Conservation (phyloP, 2,888 invertebrate species). For the Parnassius glacialis region DNA sequence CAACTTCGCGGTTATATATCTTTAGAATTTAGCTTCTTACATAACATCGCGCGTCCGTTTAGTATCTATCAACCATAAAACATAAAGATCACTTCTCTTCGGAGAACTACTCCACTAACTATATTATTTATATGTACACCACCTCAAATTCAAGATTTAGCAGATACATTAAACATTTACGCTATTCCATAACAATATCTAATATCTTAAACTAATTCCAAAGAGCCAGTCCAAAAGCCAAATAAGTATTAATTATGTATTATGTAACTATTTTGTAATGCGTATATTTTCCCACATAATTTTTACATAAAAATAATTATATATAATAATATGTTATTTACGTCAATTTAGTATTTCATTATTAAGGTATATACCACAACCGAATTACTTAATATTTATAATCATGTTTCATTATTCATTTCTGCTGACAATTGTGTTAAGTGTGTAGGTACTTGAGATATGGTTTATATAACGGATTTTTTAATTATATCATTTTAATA, state of each 20-base stretch:
- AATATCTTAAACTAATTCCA: conserved; percentile 59
- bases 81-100: conserved; percentile 41
- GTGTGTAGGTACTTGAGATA: conserved; percentile 27
- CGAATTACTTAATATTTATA: conserved; percentile 29
- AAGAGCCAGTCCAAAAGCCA: conserved; percentile 75
- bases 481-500: conserved; percentile 27
- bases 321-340: conserved; percentile 33
- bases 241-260: conserved; percentile 55
- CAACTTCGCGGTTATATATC: conserved; percentile 47
- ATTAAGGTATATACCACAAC: conserved; percentile 34
- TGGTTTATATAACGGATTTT: conserved; percentile 22
- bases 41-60: conserved; percentile 25
- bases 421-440: conserved; percentile 26
- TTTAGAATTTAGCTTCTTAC: conserved; percentile 56
- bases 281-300: conserved; percentile 79
- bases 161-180: conserved; percentile 29
- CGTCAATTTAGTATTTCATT: conserved; percentile 28
- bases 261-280: conserved; percentile 72
- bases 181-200: conserved; percentile 52
- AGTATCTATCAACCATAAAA: conserved; percentile 29
- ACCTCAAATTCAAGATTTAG: conserved; percentile 30
- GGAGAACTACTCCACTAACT: conserved; percentile 31
- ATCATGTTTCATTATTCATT: conserved; percentile 17
- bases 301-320: conserved; percentile 65
- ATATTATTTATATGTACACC: conserved; percentile 31